Base-by-base conservation (phyloP, 2,113 vertebrate genomes). In the Erythrolamprus reginae region DNA sequence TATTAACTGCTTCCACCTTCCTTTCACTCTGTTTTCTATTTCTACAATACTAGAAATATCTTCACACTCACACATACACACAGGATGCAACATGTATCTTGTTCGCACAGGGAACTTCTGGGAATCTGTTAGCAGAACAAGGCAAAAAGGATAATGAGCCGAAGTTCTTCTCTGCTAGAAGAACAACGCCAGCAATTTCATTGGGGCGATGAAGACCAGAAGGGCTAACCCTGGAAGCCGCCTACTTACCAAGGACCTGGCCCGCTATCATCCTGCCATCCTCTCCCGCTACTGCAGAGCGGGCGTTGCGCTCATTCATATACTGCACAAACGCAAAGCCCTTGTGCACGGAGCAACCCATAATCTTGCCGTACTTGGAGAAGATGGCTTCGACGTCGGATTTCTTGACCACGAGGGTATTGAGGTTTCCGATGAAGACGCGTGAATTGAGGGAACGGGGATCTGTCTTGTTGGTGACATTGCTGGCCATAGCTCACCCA, bases 361-460 rank as follows among this genome's bases (percentile, higher is more conserved):
- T 98, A 47, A 98, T 98, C 96, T 98, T 98, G 92, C 98, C 98
- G 0, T 98, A 98, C 94, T 98, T 98, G 56, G 98, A 95, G 95
- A 98, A 98, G 95, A 98, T 98, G 92, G 98, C 97, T 93, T 98
- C 98, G 61, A 98, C 98, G 10, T 98, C 98, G 0, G 95, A 97
- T 95, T 98, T 98, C 96, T 98, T 98, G 93, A 98, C 98, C 95
- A 98, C 97, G 94, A 98, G 95, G 1, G 98, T 98, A 95, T 98
- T 98, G 85, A 98, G 98, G 97, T 98, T 98, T 51, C 98, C 98
- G 58, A 98, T 98, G 96, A 98, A 98, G 65, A 98, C 98, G 70
- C 98, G 97, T 6, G 98, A 98, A 95, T 98, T 98, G 95, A 98
- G 96, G 84, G 98, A 98, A 70, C 98, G 97, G 0, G 96, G 98